These are phyloP conservation scores for Peucedramus taeniatus DNA, from an alignment of 2,113 vertebrate genomes.

Conservation along the genomic window DNA sequence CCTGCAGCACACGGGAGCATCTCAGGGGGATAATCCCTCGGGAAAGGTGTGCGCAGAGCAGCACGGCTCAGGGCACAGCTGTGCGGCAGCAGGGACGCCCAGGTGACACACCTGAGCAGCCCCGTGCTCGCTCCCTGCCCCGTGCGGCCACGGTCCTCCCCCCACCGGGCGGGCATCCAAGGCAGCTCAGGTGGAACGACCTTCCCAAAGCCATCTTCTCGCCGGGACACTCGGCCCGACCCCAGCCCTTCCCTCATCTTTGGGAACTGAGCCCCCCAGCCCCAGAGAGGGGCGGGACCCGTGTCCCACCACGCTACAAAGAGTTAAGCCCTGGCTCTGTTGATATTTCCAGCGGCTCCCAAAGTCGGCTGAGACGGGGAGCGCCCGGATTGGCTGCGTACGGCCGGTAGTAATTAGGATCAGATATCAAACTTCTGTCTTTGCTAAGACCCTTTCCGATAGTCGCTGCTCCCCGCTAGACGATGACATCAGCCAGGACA, in stretches of 20 bases:
- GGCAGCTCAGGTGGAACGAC: fast-evolving
- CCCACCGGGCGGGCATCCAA: fast-evolving
- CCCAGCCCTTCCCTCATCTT: fast-evolving
- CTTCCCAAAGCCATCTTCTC: not conserved
- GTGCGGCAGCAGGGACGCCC: fast-evolving
- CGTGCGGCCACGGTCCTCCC: not conserved
- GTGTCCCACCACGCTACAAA: constrained; percentile 11
- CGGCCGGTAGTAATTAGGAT: constrained; percentile 78
- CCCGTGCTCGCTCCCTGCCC: fast-evolving
- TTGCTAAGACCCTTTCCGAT: constrained; percentile 73
- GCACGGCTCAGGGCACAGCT: not conserved
- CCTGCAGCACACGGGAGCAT: not conserved
- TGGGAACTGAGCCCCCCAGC: fast-evolving
- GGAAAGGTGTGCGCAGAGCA: not conserved
- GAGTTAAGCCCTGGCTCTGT: constrained; percentile 59
- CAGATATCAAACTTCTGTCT: constrained; percentile 78
- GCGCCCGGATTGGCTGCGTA: constrained; percentile 73
- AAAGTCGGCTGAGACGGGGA: constrained; percentile 12
- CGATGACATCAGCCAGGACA: constrained; percentile 80
- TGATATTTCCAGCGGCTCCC: constrained; percentile 26
- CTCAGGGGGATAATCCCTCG: fast-evolving
- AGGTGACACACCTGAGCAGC: not conserved
- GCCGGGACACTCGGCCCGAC: fast-evolving
- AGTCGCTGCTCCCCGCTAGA: constrained; percentile 65
- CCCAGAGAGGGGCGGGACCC: fast-evolving